A percentile compares a stretch with the other conserved stretches of the same genome.
These are phyloP conservation scores for Drosophila persimilis DNA, from an alignment of 1,140 invertebrate genomes.

Conservation along the genomic window DNA sequence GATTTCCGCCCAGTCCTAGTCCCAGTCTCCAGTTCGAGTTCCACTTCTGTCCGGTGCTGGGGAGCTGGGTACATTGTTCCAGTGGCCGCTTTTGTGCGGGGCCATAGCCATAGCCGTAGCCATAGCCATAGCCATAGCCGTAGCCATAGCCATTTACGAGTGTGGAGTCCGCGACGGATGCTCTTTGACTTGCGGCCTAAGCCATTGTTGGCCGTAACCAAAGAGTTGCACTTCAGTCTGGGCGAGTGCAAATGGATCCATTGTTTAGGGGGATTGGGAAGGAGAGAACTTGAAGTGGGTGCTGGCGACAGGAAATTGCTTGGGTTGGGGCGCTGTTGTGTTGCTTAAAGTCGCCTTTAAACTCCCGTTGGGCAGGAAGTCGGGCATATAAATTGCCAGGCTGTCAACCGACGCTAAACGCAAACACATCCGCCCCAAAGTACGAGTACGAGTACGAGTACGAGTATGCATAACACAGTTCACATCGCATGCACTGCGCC, in stretches of 20 bases:
- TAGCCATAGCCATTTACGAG: constrained; percentile 54
- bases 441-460: constrained; percentile 17
- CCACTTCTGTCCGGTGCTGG: constrained; percentile 21
- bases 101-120: constrained; percentile 3
- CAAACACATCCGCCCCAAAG: constrained; percentile 64
- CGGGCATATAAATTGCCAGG: constrained; percentile 69
- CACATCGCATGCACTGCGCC: constrained; percentile 19
- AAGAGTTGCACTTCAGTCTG: constrained; percentile 73
- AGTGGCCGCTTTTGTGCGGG: constrained; percentile 52
- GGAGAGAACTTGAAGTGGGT: constrained; percentile 43
- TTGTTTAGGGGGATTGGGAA: constrained; percentile 47
- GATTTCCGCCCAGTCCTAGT: constrained; percentile 47
- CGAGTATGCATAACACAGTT: constrained; percentile 22
- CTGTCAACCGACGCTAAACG: constrained; percentile 70
- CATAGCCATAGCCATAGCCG: constrained; percentile 15
- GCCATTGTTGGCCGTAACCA: constrained; percentile 54
- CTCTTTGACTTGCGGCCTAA: constrained; percentile 62
- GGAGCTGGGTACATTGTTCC: constrained; percentile 53
- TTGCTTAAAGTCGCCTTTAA: constrained; percentile 36
- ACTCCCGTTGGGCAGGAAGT: constrained; percentile 45
- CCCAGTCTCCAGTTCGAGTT: constrained; percentile 23
- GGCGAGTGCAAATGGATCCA: constrained; percentile 68
- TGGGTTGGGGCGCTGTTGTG: neutral
- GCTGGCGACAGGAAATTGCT: constrained; percentile 57
- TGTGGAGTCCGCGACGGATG: constrained; percentile 55